Percentiles rank a stretch among this genome's conserved stretches.
Evolutionary conservation across 2,113 vertebrate genomes (phyloP).

Genomic region (Ibidorhyncha struthersii): DNA sequence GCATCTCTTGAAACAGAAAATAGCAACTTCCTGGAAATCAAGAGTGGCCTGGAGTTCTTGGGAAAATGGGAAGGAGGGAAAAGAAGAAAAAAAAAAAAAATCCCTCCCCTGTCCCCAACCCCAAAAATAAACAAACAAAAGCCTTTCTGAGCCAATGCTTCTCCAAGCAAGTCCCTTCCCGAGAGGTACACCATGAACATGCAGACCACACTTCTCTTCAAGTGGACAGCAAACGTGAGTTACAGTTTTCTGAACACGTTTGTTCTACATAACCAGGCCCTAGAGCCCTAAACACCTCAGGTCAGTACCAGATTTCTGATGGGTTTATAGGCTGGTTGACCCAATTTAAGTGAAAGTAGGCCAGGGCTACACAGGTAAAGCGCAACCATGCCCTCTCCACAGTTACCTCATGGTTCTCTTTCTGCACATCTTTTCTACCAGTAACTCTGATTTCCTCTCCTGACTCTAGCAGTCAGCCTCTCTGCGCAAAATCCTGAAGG

Average conservation of each 20-base stretch:
- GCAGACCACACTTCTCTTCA: background rate
- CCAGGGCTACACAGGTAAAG: slow-evolving; percentile 29
- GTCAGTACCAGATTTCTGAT: background rate
- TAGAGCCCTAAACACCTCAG: background rate
- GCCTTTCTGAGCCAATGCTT: background rate
- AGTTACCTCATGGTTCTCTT: background rate
- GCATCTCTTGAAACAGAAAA: background rate
- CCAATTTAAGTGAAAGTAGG: slow-evolving; percentile 41
- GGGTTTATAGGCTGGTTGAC: background rate
- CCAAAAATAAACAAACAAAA: background rate
- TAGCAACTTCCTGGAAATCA: background rate
- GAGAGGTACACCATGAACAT: background rate
- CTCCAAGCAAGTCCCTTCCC: background rate
- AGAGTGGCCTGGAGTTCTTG: background rate
- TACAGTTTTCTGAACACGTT: background rate
- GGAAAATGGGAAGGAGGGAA: background rate
- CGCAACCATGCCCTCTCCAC: background rate
- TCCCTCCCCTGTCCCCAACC: too few species aligned
- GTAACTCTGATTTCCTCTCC: background rate
- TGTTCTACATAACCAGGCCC: slow-evolving; percentile 10
- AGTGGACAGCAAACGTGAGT: background rate
- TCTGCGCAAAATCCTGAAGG: background rate
- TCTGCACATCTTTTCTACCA: background rate
- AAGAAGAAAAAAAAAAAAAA: background rate
- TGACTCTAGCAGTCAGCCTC: background rate